Percentiles rank a stretch among this genome's conserved stretches.
Evolutionary conservation across 2,888 invertebrate genomes (phyloP).

Genomic region (Dendrolimus pini): DNA sequence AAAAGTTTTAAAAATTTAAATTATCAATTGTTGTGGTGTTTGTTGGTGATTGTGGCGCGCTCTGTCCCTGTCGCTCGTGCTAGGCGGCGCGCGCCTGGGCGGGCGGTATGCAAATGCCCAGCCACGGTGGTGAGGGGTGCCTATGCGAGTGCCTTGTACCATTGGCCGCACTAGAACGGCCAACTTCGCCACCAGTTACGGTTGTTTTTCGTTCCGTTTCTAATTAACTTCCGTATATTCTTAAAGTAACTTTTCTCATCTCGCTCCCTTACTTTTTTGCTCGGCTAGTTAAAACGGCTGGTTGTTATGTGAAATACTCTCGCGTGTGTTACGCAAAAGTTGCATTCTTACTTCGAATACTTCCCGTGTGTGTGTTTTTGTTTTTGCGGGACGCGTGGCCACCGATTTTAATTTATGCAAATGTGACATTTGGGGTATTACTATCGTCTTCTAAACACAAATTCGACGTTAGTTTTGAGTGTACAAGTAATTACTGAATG

Average conservation of each 20-base stretch:
- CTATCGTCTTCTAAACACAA: slow-evolving; percentile 32
- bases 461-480: slow-evolving; percentile 47
- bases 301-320: slow-evolving; percentile 60
- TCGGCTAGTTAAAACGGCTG: slow-evolving; percentile 40
- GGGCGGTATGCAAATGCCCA: slow-evolving; percentile 77
- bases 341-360: slow-evolving; percentile 37
- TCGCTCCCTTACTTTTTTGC: slow-evolving; percentile 50
- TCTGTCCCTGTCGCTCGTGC: slow-evolving; percentile 69
- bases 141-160: slow-evolving; percentile 71
- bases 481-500: slow-evolving; percentile 57
- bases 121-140: slow-evolving; percentile 55
- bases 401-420: slow-evolving; percentile 46
- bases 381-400: slow-evolving; percentile 33
- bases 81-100: slow-evolving; percentile 74
- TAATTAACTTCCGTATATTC: slow-evolving; percentile 77
- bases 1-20: slow-evolving; percentile 13
- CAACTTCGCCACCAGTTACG: slow-evolving; percentile 77
- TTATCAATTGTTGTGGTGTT: slow-evolving; percentile 33
- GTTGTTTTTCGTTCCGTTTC: slow-evolving; percentile 76
- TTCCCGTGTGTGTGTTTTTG: slow-evolving; percentile 52
- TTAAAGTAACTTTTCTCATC: slow-evolving; percentile 75
- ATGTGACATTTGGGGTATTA: slow-evolving; percentile 39
- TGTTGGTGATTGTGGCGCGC: slow-evolving; percentile 37
- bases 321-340: slow-evolving; percentile 61
- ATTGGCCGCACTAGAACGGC: slow-evolving; percentile 76